These are phyloP conservation scores for Phoxinus dragarum DNA, from an alignment of 2,797 vertebrate species.

Conservation along the genomic window DNA sequence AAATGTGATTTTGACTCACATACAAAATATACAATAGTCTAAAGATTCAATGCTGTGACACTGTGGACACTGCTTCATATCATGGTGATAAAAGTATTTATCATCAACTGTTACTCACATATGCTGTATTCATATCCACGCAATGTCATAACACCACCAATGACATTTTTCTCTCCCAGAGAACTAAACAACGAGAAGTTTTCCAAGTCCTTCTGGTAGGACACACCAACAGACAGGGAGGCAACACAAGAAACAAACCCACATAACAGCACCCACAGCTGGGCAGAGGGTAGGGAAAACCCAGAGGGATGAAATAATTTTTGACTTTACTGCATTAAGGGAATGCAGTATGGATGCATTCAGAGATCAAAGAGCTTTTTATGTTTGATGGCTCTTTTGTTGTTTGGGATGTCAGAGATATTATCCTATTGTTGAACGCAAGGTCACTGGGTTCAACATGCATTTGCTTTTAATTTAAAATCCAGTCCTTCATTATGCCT, in stretches of 20 bases:
- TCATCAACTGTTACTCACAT: not conserved
- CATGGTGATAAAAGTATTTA: not conserved
- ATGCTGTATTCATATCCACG: not conserved
- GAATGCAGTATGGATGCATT: slow-evolving; percentile 65
- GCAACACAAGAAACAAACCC: slow-evolving; percentile 65
- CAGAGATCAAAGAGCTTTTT: slow-evolving; percentile 63
- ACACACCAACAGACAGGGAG: slow-evolving; percentile 53
- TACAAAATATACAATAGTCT: not conserved
- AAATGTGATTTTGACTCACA: not conserved
- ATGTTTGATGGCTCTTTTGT: slow-evolving; percentile 50
- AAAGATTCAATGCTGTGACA: slow-evolving; percentile 1
- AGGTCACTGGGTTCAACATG: slow-evolving; percentile 42
- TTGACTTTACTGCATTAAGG: slow-evolving; percentile 50
- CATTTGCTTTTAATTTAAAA: slow-evolving; percentile 76
- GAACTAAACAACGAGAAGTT: slow-evolving; percentile 68
- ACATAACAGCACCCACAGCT: slow-evolving; percentile 66
- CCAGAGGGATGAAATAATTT: slow-evolving; percentile 41
- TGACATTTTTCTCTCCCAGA: slow-evolving; percentile 41
- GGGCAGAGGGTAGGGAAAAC: slow-evolving; percentile 42
- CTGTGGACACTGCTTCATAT: not conserved
- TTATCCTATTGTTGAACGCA: slow-evolving; percentile 69
- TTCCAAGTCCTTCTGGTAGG: slow-evolving; percentile 63
- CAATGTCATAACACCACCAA: slow-evolving; percentile 18
- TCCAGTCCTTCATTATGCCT: slow-evolving; percentile 19
- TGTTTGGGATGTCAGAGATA: slow-evolving; percentile 66